Percentiles rank a stretch among this genome's conserved stretches.
Evolutionary conservation across 2,888 invertebrate genomes (phyloP).

Genomic region (Aleiodes leptofemur): DNA sequence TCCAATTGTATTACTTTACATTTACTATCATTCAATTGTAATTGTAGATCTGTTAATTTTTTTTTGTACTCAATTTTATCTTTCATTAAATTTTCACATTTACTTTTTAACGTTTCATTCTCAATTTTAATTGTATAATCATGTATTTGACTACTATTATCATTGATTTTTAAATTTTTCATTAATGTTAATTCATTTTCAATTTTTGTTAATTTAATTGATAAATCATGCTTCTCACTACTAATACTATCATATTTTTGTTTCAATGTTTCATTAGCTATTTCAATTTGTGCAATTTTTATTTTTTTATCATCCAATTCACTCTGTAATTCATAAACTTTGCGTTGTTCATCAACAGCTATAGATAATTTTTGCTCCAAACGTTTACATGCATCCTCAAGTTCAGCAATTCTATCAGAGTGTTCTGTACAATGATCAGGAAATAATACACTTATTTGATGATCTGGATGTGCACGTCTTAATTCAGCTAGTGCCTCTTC

Average conservation of each 20-base stretch:
- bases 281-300: slow-evolving; percentile 69
- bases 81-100: slow-evolving; percentile 61
- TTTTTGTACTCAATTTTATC: slow-evolving; percentile 72
- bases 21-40: slow-evolving; percentile 70
- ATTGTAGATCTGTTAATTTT: slow-evolving; percentile 78
- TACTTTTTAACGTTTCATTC: slow-evolving; percentile 62
- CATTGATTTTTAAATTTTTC: slow-evolving; percentile 57
- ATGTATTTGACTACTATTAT: slow-evolving; percentile 56
- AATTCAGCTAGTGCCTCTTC: slow-evolving; percentile 69
- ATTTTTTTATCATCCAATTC: slow-evolving; percentile 66
- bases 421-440: slow-evolving; percentile 71
- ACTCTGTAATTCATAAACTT: slow-evolving; percentile 63
- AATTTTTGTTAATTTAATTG: slow-evolving; percentile 58
- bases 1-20: slow-evolving; percentile 68
- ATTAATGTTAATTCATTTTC: slow-evolving; percentile 58
- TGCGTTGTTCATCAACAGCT: slow-evolving; percentile 65
- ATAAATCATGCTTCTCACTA: slow-evolving; percentile 61
- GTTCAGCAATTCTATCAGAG: slow-evolving; percentile 68
- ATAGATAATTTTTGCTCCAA: slow-evolving; percentile 67
- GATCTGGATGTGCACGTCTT: slow-evolving; percentile 66
- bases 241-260: slow-evolving; percentile 64
- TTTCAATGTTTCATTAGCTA: slow-evolving; percentile 66
- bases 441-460: slow-evolving; percentile 65
- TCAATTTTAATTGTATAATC: slow-evolving; percentile 57
- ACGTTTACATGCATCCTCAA: slow-evolving; percentile 68